Percentiles rank a stretch among this genome's conserved stretches.
phyloP scores from a whole-genome alignment of 2,888 invertebrate genomes.

The Odontocerum albicorne region DNA sequence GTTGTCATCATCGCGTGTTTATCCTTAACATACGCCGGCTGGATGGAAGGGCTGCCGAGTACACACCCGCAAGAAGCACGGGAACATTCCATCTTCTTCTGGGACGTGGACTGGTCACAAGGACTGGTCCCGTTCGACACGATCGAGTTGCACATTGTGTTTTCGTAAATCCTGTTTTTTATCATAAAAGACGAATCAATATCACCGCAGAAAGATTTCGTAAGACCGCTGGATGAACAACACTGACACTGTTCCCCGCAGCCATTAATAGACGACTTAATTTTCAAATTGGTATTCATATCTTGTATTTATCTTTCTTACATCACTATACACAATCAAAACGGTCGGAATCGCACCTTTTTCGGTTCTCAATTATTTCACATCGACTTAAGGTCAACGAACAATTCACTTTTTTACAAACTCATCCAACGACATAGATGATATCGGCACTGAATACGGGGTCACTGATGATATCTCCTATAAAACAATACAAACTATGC shows the following conservation, averaged over 20 bases:
- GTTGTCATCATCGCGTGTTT: constrained; percentile 6
- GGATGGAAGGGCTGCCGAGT: not conserved
- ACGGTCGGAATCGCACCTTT: too few relatives aligned
- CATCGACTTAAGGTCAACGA: too few relatives aligned
- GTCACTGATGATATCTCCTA: too few relatives aligned
- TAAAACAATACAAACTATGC: too few relatives aligned
- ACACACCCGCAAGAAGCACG: constrained; percentile 21
- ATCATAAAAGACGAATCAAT: too few relatives aligned
- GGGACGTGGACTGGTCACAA: constrained; percentile 20
- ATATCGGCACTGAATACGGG: too few relatives aligned
- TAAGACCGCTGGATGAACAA: not conserved
- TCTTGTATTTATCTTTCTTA: constrained; percentile 1
- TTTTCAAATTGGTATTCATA: constrained; percentile 21
- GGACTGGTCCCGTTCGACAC: constrained; percentile 16
- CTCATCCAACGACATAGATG: too few relatives aligned
- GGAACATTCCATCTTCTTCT: constrained; percentile 30
- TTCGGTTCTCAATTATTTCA: too few relatives aligned
- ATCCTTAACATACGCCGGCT: constrained; percentile 2
- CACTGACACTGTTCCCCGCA: constrained; percentile 15
- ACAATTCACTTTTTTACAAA: too few relatives aligned
- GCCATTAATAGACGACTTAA: constrained; percentile 3
- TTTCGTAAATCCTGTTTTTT: constrained; percentile 13
- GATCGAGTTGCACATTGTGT: constrained; percentile 10
- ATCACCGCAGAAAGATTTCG: not conserved
- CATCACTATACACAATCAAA: not conserved